A percentile compares a stretch with the other conserved stretches of the same genome.
Evolutionary conservation across 2,797 vertebrate species (phyloP).

Genomic region (Megaceryle alcyon): DNA sequence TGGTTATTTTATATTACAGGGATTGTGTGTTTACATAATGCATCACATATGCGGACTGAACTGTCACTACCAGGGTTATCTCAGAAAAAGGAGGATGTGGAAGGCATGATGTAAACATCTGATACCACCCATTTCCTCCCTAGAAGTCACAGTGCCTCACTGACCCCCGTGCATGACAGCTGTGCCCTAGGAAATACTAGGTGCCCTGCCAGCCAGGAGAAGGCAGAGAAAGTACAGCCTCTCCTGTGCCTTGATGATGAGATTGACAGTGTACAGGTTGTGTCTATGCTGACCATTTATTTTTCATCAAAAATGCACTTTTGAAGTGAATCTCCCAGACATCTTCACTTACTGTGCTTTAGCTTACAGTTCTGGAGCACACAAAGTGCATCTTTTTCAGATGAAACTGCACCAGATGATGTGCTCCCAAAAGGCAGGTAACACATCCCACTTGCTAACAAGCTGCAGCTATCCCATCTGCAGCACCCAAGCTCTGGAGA

Average conservation of each 20-base stretch:
- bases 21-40: neutral
- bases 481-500: neutral
- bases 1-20: neutral
- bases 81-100: neutral
- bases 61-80: neutral
- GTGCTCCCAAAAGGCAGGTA: neutral
- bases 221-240: neutral
- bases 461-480: neutral
- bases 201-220: neutral
- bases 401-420: neutral
- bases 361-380: neutral
- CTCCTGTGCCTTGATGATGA: neutral
- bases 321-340: neutral
- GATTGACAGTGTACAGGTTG: neutral
- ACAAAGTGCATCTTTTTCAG: neutral
- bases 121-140: neutral
- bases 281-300: neutral
- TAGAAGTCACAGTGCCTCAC: neutral
- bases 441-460: neutral
- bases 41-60: neutral
- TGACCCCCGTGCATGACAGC: neutral
- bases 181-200: neutral
- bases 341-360: neutral
- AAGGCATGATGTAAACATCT: neutral
- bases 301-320: neutral